A percentile compares a stretch with the other conserved stretches of the same genome.
Conservation (phyloP, 2,888 invertebrate genomes). For the Lasioglossum villosulum region DNA sequence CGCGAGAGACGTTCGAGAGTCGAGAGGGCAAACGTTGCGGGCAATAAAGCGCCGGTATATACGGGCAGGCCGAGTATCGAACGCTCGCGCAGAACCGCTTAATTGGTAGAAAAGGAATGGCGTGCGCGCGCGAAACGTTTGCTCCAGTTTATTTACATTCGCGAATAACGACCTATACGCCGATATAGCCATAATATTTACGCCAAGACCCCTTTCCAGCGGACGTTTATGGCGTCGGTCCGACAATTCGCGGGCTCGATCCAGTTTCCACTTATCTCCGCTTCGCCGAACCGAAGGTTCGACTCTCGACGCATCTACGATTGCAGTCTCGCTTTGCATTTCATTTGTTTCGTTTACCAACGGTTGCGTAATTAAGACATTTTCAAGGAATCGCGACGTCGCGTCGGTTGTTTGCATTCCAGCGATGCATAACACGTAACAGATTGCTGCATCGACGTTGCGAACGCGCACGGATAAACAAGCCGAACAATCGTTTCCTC, state of each 20-base stretch:
- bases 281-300: constrained; percentile 9
- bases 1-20: constrained; percentile 17
- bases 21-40: constrained; percentile 28
- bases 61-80: constrained; percentile 47
- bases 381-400: constrained; percentile 8
- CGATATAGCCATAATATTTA: constrained; percentile 70
- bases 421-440: background rate
- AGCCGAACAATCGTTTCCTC: constrained; percentile 30
- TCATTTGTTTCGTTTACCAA: background rate
- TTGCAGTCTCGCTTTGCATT: background rate
- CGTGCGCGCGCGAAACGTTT: constrained; percentile 11
- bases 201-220: constrained; percentile 34
- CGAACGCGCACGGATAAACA: constrained; percentile 27
- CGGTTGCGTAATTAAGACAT: constrained; percentile 34
- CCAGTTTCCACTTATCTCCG: constrained; percentile 26
- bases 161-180: constrained; percentile 57
- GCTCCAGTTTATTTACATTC: constrained; percentile 64
- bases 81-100: constrained; percentile 57
- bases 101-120: constrained; percentile 60
- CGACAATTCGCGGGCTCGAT: constrained; percentile 50
- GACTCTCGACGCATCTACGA: no score
- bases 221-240: constrained; percentile 60
- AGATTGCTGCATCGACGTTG: constrained; percentile 16
- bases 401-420: constrained; percentile 7
- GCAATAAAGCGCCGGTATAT: constrained; percentile 36